Base-by-base conservation (phyloP, 2,113 vertebrate species). In the Orycteropus afer region DNA sequence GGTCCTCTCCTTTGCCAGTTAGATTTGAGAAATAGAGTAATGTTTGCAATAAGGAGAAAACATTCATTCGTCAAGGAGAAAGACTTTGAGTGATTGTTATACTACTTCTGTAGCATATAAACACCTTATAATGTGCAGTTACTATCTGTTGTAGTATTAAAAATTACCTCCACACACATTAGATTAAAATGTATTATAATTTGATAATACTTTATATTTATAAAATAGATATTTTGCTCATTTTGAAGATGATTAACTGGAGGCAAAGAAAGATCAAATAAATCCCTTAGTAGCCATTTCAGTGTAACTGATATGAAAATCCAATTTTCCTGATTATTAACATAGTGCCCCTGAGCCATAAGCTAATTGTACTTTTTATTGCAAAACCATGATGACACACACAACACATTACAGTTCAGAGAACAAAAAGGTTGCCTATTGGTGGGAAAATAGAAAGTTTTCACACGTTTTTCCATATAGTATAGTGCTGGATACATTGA, bases 181-280 rank as follows among this genome's bases (percentile, higher is more conserved):
- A 51, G 55, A 89, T 81, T 69, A 92, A 87, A 87, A 87, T 82
- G 22, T 88, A 40, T 67, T 63, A n/a, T 67, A 86, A 84, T 49
- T 88, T 53, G 23, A 51, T 8, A 57, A 15, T 69, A 81, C 81
- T 86, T 89, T 74, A 47, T 67, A n/a, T 53, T 71, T 59, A 55
- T 20, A 2, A 0, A 65, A 34, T 57, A 74, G 17, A 85, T 61
- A 86, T 37, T 92, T 55, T 69, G 32, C 57, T 80, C 29, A 55
- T 77, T 82, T 71, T 77, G 45, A 86, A 86, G 32, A 77, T 77
- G 37, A 45, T n/a, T 96, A 76, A 42, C 23, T 45, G 53, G 55
- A 81, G 10, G n/a, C 25, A 7, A 77, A 47, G 22, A 42, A 93
- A 91, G 18, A 29, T 79, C 74, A 88, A 79, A 32, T 79, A 37